Conservation (phyloP, 2,113 vertebrate genomes). For the Morone saxatilis region DNA sequence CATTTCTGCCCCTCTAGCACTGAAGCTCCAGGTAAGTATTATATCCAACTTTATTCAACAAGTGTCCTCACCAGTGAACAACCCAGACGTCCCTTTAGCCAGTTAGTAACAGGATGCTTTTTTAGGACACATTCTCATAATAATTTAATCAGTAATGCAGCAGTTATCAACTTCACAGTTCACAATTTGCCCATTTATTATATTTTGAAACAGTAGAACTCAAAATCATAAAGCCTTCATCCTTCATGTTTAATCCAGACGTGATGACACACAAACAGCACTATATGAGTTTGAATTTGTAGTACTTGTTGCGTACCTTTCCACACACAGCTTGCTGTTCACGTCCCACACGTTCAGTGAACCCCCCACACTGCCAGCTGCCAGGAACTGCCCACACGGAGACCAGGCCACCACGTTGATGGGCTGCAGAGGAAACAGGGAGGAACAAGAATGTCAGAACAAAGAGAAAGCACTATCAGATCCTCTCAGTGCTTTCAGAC, state of each 20-base stretch:
- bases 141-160: not conserved
- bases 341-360: slow-evolving; percentile 90
- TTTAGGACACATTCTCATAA: no score
- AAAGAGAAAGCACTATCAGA: no score
- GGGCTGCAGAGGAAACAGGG: slow-evolving; percentile 77
- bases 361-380: slow-evolving; percentile 90
- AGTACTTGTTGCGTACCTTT: slow-evolving; percentile 85
- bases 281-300: no score
- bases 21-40: no score
- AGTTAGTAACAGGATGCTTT: not conserved
- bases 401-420: slow-evolving; percentile 94
- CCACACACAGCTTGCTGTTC: slow-evolving; percentile 87
- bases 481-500: not conserved
- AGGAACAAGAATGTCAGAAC: not conserved
- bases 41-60: not conserved
- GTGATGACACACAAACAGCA: not conserved
- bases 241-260: not conserved
- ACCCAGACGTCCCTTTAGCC: not conserved
- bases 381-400: slow-evolving; percentile 91
- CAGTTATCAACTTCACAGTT: not conserved
- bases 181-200: not conserved
- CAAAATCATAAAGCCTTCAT: not conserved
- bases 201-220: no score
- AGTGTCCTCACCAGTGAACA: not conserved
- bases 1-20: not conserved